These are phyloP conservation scores for Boulengeromyrus knoepffleri DNA, from an alignment of 2,113 vertebrate genomes.

Conservation along the genomic window DNA sequence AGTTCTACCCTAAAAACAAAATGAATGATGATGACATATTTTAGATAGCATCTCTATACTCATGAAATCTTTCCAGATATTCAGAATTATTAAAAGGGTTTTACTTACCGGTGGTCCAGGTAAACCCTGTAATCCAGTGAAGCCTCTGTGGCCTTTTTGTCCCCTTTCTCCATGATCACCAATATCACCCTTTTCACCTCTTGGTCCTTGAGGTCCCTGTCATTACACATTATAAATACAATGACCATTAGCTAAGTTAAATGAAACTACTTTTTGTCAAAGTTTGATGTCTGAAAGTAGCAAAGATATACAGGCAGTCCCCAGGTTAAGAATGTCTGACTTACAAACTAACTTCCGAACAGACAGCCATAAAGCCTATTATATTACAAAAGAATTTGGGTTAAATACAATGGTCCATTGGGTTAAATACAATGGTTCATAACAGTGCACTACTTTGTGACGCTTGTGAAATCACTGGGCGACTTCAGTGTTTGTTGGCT, in stretches of 20 bases:
- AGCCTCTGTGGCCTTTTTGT: constrained; percentile 94
- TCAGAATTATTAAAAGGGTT: neutral
- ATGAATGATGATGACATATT: neutral
- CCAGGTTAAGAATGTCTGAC: neutral
- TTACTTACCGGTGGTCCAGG: constrained; percentile 90
- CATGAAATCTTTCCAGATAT: neutral
- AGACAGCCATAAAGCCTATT: neutral
- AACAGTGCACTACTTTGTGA: neutral
- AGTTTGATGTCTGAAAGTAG: neutral
- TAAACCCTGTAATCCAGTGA: constrained; percentile 92
- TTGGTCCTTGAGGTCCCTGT: constrained; percentile 95
- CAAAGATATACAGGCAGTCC: neutral
- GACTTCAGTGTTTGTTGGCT: neutral
- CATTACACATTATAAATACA: constrained; percentile 18
- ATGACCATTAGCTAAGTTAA: neutral
- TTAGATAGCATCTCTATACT: neutral
- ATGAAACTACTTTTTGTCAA: neutral
- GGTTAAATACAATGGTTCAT: neutral
- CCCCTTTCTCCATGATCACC: constrained; percentile 91
- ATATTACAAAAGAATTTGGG: neutral
- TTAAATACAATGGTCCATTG: neutral
- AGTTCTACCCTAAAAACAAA: constrained; percentile 72
- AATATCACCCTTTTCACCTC: constrained; percentile 93
- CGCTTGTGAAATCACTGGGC: neutral
- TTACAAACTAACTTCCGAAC: neutral